Evolutionary conservation across 2,888 invertebrate species (phyloP).

Genomic region (Drosophila antonietae): DNA sequence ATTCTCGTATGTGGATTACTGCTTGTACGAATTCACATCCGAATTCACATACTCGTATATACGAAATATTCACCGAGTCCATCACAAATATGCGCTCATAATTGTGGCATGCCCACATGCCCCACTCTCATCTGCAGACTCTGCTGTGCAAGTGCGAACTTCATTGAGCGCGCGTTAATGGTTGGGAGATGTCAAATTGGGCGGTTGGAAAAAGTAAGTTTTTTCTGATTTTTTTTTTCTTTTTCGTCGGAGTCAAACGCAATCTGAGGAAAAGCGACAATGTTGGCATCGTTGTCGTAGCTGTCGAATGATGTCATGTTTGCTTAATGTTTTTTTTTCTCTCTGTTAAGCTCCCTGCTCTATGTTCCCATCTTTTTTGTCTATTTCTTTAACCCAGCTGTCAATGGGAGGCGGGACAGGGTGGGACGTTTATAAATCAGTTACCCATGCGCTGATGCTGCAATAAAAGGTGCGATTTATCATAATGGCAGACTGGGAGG

Average conservation of each 20-base stretch:
- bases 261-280: slow-evolving; percentile 65
- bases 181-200: slow-evolving; percentile 21
- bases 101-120: slow-evolving; percentile 43
- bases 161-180: slow-evolving; percentile 35
- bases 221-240: slow-evolving; percentile 22
- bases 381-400: slow-evolving; percentile 40
- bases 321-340: slow-evolving; percentile 33
- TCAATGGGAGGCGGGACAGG: background rate
- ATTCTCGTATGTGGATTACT: slow-evolving; percentile 27
- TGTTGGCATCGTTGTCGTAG: slow-evolving; percentile 50
- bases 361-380: slow-evolving; percentile 31
- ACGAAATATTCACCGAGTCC: slow-evolving; percentile 39
- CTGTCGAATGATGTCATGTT: slow-evolving; percentile 77
- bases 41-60: slow-evolving; percentile 17
- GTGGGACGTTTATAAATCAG: slow-evolving; percentile 69
- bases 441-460: slow-evolving; percentile 78
- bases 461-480: slow-evolving; percentile 81
- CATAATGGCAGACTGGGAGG: slow-evolving; percentile 62
- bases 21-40: slow-evolving; percentile 35
- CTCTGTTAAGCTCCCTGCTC: slow-evolving; percentile 2
- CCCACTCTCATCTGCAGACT: background rate
- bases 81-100: slow-evolving; percentile 61
- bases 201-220: slow-evolving; percentile 3
- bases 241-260: slow-evolving; percentile 24
- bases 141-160: slow-evolving; percentile 21